Base-by-base conservation (phyloP, 2,113 vertebrate genomes). In the Carassius carassius region DNA sequence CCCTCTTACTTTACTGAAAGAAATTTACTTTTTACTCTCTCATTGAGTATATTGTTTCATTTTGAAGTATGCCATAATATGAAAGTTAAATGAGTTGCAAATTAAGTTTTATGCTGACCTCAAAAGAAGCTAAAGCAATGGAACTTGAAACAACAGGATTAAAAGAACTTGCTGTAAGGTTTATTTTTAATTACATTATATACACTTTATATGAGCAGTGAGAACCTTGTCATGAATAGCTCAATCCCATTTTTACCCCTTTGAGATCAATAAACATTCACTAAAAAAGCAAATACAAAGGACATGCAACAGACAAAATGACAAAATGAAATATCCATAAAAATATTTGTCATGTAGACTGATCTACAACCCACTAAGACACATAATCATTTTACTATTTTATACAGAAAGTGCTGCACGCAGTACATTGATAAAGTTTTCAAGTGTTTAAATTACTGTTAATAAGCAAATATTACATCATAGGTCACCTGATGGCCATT, bases 401-500 rank as follows among this genome's bases (percentile, higher is more conserved):
- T 96, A 93, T 94, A 96, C 94, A 95, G 93, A 95, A 93, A 94
- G 93, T 90, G 86, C 86, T 75, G 77, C 78, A 77, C 21, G n/a
- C 77, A 88, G 84, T 84, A 41, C 47, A 65, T 41, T 63, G 78
- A 79, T 60, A n/a, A 82, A 73, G 32, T 21, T 25, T 41, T 56
- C 19, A 29, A 54, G 23, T 21, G 49, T 41, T 56, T 23, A 29
- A 54, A 84, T 84, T 75, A 82, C 56, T 47, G 62, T 88, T 93
- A 99, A 93, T 98, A 99, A 88, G 97, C 97, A 56, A 99, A 99
- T 91, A 97, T 95, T 87, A 99, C 94, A 0, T 96, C 94, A 86
- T 99, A 99, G 37, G 93, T 96, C 91, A 99, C 96, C 90, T 99
- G 98, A 87, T 97, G 96, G 60, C 97, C 97, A 5, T 96, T 94